Base-by-base conservation (phyloP, 2,888 invertebrate species). In the Philonicus albiceps region DNA sequence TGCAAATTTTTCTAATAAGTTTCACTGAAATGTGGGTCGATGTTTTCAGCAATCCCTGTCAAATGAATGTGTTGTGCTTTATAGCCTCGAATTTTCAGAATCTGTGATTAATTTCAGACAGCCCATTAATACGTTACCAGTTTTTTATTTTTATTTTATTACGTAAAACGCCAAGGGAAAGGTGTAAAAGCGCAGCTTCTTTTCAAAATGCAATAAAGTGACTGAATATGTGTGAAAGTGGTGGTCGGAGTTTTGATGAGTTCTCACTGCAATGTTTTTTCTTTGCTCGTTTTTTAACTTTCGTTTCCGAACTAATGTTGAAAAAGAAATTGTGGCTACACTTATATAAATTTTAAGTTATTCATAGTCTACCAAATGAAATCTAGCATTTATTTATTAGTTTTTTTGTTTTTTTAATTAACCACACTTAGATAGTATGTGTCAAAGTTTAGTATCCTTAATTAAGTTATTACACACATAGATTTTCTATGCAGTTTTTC, bases 21-120 rank as follows among this genome's bases (percentile, higher is more conserved):
- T 55, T 81, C 34, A 81, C 81, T 55, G n/a, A 81, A 80, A 81
- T 81, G 55, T 55, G 55, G 81, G 81, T 81, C 55, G 81, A 55
- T 19, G 53, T 64, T 34, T 81, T 34, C 7, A 64, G 64, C 64
- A 64, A 64, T 64, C 64, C 22, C 11, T 5, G 64, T 27, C 19
- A 64, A 64, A 64, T 8, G 22, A 64, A 64, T 64, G 64, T 64
- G 55, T 3, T 55, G 19, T 22, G 64, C 64, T 64, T 64, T 64
- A 64, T 64, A 64, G 22, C 27, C 27, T 64, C 27, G 27, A 64
- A 27, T 19, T 64, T 64, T 64, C 27, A 64, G 64, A 64, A 64
- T 64, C 27, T 11, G 64, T 64, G 64, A 64, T 64, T 64, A 64
- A 64, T 64, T 64, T 8, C 27, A 64, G 64, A 1, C 27, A 11